Conservation (phyloP, 2,888 invertebrate species). For the Quadroppia sp. region DNA sequence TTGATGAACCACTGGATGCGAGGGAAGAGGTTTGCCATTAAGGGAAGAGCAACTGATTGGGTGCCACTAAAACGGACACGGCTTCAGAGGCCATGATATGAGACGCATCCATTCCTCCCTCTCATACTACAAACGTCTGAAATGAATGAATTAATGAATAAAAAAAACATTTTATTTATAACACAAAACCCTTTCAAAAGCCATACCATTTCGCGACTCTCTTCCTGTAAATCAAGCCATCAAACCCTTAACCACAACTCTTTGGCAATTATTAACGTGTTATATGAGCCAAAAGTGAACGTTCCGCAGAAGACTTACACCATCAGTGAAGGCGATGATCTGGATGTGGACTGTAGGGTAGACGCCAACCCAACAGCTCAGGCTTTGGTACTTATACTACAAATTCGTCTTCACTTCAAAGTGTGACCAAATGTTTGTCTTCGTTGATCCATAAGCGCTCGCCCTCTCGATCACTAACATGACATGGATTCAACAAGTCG, state of each 20-base stretch:
- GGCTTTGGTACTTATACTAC: slow-evolving; percentile 56
- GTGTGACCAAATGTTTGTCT: slow-evolving; percentile 64
- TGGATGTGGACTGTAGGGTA: slow-evolving; percentile 65
- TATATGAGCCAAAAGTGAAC: slow-evolving; percentile 40
- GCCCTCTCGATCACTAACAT: slow-evolving; percentile 78
- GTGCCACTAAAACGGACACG: too few relatives aligned
- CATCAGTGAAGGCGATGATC: slow-evolving; percentile 68
- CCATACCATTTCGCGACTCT: too few relatives aligned
- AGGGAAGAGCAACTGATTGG: slow-evolving; percentile 11
- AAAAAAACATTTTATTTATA: too few relatives aligned
- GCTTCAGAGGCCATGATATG: slow-evolving; percentile 42
- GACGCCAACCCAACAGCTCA: slow-evolving; percentile 66
- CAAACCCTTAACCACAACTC: slow-evolving; percentile 9
- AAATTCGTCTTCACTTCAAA: slow-evolving; percentile 46
- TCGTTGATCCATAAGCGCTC: slow-evolving; percentile 90
- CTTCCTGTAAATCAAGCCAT: slow-evolving; percentile 64
- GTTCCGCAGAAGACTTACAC: slow-evolving; percentile 37
- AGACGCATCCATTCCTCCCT: slow-evolving; percentile 83
- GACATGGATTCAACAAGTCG: slow-evolving; percentile 57
- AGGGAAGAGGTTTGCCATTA: slow-evolving; percentile 42
- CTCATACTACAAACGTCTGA: slow-evolving; percentile 75
- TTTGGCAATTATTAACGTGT: slow-evolving; percentile 24
- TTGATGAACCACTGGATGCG: slow-evolving; percentile 42
- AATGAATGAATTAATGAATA: too few relatives aligned
- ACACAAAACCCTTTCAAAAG: too few relatives aligned